These are phyloP conservation scores for Conistra vaccinii DNA, from an alignment of 2,888 invertebrate species.

Conservation along the genomic window DNA sequence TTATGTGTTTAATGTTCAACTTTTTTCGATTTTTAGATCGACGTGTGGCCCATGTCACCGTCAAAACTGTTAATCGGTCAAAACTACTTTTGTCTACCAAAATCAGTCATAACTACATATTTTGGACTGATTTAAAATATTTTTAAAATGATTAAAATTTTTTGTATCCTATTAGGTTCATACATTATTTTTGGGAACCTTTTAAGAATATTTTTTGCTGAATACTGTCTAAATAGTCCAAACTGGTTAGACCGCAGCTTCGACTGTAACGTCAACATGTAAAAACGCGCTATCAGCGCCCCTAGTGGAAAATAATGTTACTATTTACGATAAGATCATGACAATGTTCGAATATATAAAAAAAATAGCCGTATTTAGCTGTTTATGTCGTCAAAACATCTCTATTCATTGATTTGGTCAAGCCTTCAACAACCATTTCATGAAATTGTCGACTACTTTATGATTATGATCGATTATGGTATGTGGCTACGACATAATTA, in stretches of 20 bases:
- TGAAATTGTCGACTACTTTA: neutral
- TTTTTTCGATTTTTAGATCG: neutral
- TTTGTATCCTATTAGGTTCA: neutral
- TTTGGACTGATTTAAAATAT: neutral
- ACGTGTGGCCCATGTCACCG: neutral
- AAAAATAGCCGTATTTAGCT: neutral
- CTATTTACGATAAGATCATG: neutral
- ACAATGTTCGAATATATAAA: neutral
- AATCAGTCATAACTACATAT: no score
- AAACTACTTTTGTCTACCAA: neutral
- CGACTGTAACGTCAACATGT: neutral
- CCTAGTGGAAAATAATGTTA: neutral
- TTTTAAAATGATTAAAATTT: neutral
- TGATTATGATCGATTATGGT: neutral
- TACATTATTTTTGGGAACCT: neutral
- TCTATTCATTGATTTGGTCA: conserved; percentile 2
- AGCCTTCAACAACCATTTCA: neutral
- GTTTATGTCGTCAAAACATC: neutral
- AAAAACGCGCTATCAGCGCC: neutral
- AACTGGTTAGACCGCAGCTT: neutral
- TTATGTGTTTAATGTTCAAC: neutral
- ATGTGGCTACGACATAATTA: neutral
- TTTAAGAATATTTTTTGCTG: neutral
- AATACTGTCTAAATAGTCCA: neutral
- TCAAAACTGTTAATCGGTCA: neutral